Evolutionary conservation across 2,113 vertebrate species (phyloP).

Genomic region (Spermophilus dauricus): DNA sequence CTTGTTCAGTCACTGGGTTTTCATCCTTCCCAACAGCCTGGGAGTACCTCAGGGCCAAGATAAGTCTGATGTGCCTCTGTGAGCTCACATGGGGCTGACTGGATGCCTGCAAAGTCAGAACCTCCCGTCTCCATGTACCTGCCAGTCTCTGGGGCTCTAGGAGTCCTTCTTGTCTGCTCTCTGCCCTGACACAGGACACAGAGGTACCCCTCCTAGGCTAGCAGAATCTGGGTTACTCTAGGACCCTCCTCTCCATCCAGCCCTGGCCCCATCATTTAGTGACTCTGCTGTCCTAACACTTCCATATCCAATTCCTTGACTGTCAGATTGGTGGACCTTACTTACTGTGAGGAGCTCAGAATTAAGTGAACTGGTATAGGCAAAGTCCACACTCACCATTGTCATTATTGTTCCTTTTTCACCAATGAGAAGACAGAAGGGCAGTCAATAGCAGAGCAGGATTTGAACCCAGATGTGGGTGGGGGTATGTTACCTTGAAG

Average conservation of each 20-base stretch:
- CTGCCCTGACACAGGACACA: accelerated
- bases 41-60: not conserved
- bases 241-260: accelerated
- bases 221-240: too few relatives aligned
- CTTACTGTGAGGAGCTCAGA: not conserved
- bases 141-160: not conserved
- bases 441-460: not conserved
- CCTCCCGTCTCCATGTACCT: accelerated
- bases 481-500: not conserved
- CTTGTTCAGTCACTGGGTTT: not conserved
- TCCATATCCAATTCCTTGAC: not conserved
- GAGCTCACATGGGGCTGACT: not conserved
- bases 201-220: not conserved
- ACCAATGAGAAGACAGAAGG: not conserved
- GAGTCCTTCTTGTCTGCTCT: not conserved
- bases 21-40: not conserved
- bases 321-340: not conserved
- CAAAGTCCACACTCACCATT: not conserved
- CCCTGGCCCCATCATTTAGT: not conserved
- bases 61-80: accelerated
- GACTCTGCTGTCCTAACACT: not conserved
- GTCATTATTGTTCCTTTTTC: not conserved
- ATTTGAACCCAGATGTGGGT: not conserved
- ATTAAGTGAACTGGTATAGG: not conserved
- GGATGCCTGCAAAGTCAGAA: not conserved